These are phyloP conservation scores for Pterostichus madidus DNA, from an alignment of 2,888 invertebrate species.

Conservation along the genomic window DNA sequence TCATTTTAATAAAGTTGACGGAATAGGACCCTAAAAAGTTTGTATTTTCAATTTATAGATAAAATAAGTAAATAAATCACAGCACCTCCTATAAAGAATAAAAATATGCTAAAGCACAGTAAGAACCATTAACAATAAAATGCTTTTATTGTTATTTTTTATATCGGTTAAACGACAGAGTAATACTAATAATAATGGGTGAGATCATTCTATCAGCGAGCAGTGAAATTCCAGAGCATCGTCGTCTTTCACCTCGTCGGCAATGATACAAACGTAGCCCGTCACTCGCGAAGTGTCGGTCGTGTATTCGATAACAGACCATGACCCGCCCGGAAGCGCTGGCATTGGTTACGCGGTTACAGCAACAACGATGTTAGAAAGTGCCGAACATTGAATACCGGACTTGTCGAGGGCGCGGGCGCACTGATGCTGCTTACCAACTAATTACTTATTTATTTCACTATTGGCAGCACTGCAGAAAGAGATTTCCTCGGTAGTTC, in stretches of 20 bases:
- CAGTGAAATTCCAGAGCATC: background rate
- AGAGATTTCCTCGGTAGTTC: too few relatives aligned
- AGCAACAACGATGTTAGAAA: slow-evolving; percentile 62
- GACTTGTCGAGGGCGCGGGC: slow-evolving; percentile 28
- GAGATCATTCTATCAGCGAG: background rate
- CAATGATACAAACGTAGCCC: slow-evolving; percentile 4
- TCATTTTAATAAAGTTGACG: too few relatives aligned
- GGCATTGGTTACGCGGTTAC: slow-evolving; percentile 64
- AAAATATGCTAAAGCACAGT: too few relatives aligned
- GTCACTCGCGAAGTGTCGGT: slow-evolving; percentile 6
- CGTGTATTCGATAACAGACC: slow-evolving; percentile 61
- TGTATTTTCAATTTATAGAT: too few relatives aligned
- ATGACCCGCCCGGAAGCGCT: slow-evolving; percentile 65
- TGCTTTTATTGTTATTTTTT: too few relatives aligned
- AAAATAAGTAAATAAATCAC: too few relatives aligned
- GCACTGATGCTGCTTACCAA: background rate
- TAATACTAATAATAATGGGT: background rate
- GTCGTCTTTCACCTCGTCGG: slow-evolving; percentile 11
- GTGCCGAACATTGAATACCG: slow-evolving; percentile 48
- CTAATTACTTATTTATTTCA: background rate
- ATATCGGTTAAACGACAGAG: too few relatives aligned
- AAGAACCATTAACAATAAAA: too few relatives aligned
- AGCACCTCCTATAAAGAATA: too few relatives aligned
- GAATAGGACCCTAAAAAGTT: too few relatives aligned
- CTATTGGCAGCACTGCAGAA: too few relatives aligned